These are phyloP conservation scores for Diorhabda carinulata DNA, from an alignment of 1,140 invertebrate species.

Conservation along the genomic window DNA sequence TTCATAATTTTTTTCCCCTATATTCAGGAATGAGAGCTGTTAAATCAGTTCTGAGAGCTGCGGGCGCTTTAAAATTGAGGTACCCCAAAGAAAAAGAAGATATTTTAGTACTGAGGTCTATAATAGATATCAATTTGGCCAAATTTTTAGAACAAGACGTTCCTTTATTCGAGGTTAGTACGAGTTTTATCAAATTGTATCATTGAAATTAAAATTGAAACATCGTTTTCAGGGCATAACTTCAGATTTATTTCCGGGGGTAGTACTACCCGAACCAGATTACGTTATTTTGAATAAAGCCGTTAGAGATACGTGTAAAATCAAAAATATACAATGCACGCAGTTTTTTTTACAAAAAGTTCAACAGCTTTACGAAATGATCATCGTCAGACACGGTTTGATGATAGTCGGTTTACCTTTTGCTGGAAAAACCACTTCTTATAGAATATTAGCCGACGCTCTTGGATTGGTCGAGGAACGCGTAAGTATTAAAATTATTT, in stretches of 20 bases:
- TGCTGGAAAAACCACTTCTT: constrained; percentile 78
- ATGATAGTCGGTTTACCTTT: constrained; percentile 92
- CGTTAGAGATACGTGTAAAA: constrained; percentile 63
- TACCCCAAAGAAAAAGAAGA: constrained; percentile 82
- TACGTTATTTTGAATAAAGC: constrained; percentile 61
- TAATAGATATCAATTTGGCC: constrained; percentile 90
- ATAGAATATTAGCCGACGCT: constrained; percentile 72
- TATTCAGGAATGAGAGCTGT: constrained; percentile 73
- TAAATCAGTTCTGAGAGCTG: constrained; percentile 85
- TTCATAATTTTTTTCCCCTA: too few species aligned
- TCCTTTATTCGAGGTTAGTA: constrained; percentile 71
- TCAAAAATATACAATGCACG: constrained; percentile 78
- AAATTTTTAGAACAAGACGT: constrained; percentile 88
- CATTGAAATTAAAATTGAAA: background rate
- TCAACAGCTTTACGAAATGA: constrained; percentile 94
- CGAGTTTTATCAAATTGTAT: background rate
- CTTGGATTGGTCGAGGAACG: constrained; percentile 76
- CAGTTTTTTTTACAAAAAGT: constrained; percentile 85
- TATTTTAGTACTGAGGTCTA: constrained; percentile 78
- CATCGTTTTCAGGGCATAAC: constrained; percentile 71
- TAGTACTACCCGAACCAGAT: constrained; percentile 70
- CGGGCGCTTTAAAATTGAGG: constrained; percentile 83
- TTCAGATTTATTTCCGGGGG: constrained; percentile 85
- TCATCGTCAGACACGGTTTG: constrained; percentile 83
- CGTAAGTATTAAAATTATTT: constrained; percentile 49